A percentile compares a stretch with the other conserved stretches of the same genome.
Conservation (phyloP, 2,113 vertebrate species). For the Etheostoma spectabile region DNA sequence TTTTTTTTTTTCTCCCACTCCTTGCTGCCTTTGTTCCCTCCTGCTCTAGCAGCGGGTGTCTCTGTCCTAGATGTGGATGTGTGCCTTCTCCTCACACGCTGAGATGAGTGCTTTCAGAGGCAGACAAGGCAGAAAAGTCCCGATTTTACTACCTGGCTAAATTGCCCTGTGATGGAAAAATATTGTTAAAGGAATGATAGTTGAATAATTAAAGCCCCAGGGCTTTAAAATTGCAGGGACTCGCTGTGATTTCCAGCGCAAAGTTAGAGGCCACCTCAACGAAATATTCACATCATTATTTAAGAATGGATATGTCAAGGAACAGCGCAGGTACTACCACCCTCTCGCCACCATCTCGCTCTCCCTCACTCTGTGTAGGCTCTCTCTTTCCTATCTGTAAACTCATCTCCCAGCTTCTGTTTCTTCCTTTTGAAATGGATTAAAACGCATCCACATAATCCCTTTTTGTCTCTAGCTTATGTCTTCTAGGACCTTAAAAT, state of each 20-base stretch:
- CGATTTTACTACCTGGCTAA: slow-evolving; percentile 77
- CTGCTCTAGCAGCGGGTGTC: slow-evolving; percentile 45
- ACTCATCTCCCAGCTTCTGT: background rate
- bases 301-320: slow-evolving; percentile 68
- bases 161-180: slow-evolving; percentile 85
- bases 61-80: slow-evolving; percentile 74
- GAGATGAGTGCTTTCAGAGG: slow-evolving; percentile 79
- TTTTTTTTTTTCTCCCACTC: background rate
- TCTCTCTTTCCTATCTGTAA: slow-evolving; percentile 21
- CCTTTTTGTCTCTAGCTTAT: background rate
- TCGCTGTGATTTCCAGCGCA: slow-evolving; percentile 74
- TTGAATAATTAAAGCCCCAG: slow-evolving; percentile 83
- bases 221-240: slow-evolving; percentile 82
- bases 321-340: slow-evolving; percentile 55
- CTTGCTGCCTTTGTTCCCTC: slow-evolving; percentile 46
- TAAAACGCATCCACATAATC: background rate
- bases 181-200: slow-evolving; percentile 81
- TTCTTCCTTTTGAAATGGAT: background rate
- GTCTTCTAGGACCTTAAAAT: background rate
- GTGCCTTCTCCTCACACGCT: slow-evolving; percentile 76
- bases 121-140: slow-evolving; percentile 61
- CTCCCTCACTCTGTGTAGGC: background rate
- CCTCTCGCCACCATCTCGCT: slow-evolving; percentile 16
- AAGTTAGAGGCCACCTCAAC: slow-evolving; percentile 71
- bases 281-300: slow-evolving; percentile 82